Percentiles rank a stretch among this genome's conserved stretches.
phyloP scores from a whole-genome alignment of 2,113 vertebrate species.

The Myiagra hebetior region DNA sequence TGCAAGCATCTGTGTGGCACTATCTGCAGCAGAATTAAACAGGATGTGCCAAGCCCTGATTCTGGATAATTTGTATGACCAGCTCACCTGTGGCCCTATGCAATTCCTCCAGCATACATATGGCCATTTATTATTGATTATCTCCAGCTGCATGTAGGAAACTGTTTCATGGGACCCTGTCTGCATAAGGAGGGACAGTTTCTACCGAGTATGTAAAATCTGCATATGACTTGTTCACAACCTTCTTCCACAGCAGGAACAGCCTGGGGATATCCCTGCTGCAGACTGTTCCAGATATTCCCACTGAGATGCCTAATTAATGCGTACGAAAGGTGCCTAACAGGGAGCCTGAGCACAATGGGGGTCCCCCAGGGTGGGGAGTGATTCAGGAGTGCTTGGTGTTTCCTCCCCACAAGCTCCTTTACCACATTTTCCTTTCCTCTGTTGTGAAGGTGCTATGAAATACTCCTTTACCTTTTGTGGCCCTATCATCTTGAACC shows the following conservation, averaged over 20 bases:
- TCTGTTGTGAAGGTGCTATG: neutral
- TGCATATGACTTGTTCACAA: neutral
- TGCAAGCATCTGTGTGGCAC: neutral
- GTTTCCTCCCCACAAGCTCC: neutral
- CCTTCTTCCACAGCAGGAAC: neutral
- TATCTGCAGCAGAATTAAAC: neutral
- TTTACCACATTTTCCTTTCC: neutral
- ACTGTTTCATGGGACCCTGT: neutral
- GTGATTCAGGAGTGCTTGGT: neutral
- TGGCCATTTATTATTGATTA: neutral
- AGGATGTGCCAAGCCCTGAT: neutral
- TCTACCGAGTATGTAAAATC: neutral
- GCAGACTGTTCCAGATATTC: neutral
- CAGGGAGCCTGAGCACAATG: neutral
- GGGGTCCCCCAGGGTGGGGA: fast-evolving
- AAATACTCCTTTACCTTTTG: neutral
- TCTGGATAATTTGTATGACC: neutral
- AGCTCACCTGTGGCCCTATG: neutral
- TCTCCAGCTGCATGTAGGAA: neutral
- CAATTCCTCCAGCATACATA: neutral
- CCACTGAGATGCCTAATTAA: neutral
- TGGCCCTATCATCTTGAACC: neutral
- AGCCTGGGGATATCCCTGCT: neutral
- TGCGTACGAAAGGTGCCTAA: neutral
- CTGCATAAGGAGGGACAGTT: neutral